phyloP scores from a whole-genome alignment of 1,140 invertebrate species.

The Metopolophium dirhodum region DNA sequence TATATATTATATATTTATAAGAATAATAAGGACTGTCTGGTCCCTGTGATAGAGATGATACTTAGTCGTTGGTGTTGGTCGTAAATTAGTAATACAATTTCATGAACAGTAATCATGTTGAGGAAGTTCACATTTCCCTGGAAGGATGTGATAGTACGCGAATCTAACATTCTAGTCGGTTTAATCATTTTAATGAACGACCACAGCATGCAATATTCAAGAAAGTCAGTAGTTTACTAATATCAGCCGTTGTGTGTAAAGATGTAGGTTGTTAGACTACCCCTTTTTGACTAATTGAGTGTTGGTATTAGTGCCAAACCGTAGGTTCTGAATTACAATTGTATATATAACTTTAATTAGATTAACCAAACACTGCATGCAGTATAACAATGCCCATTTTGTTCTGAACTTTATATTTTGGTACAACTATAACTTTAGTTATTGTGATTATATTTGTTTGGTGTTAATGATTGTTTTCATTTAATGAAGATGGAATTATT shows the following conservation, averaged over 20 bases:
- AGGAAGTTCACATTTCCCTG: not conserved
- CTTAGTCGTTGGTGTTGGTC: too few species aligned
- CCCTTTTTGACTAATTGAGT: not conserved
- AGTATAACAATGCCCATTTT: not conserved
- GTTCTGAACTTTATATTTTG: not conserved
- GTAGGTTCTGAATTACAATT: not conserved
- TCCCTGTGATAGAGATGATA: not conserved
- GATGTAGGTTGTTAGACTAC: not conserved
- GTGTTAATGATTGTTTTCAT: not conserved
- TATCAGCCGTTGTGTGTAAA: not conserved
- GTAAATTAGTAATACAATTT: slow-evolving; percentile 2
- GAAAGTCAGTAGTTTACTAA: not conserved
- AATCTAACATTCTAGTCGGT: not conserved
- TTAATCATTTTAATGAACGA: slow-evolving; percentile 14
- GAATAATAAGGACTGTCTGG: not conserved
- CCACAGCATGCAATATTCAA: not conserved
- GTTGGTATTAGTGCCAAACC: not conserved
- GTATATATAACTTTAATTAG: not conserved
- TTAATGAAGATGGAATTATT: not conserved
- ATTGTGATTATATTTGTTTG: not conserved
- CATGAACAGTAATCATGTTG: not conserved
- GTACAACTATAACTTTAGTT: not conserved
- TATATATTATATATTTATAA: not conserved
- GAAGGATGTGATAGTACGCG: not conserved
- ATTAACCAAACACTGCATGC: not conserved